A percentile compares a stretch with the other conserved stretches of the same genome.
phyloP scores from a whole-genome alignment of 1,140 invertebrate species.

The Drosophila orosa region DNA sequence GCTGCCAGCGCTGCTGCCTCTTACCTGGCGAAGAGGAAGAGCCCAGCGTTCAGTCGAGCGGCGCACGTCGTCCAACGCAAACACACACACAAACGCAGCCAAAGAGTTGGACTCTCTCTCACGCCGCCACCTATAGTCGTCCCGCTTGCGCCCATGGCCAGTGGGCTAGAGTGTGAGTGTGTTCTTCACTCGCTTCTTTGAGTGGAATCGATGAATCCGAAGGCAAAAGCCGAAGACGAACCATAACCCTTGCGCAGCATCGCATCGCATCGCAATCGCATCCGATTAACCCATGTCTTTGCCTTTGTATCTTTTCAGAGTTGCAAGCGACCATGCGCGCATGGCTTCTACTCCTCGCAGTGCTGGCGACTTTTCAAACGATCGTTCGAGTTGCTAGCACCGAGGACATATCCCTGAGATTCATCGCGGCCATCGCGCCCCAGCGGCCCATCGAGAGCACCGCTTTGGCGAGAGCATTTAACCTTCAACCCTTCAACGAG shows the following conservation, averaged over 20 bases:
- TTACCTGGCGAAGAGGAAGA: constrained; percentile 51
- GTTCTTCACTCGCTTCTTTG: constrained; percentile 14
- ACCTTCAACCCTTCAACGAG: constrained; percentile 65
- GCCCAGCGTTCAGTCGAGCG: constrained; percentile 51
- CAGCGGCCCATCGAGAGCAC: constrained; percentile 24
- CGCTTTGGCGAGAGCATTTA: constrained; percentile 75
- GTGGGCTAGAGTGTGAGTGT: constrained; percentile 55
- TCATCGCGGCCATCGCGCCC: constrained; percentile 78
- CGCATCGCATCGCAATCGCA: constrained; percentile 4
- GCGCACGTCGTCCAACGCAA: constrained; percentile 53
- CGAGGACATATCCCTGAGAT: constrained; percentile 83
- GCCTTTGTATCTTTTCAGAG: constrained; percentile 84
- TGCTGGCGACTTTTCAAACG: constrained; percentile 84
- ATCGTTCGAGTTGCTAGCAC: constrained; percentile 84
- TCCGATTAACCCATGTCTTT: constrained; percentile 67
- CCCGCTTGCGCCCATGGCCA: constrained; percentile 58
- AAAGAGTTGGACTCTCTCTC: constrained; percentile 29
- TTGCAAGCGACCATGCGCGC: constrained; percentile 85
- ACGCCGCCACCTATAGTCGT: constrained; percentile 37
- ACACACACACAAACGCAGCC: constrained; percentile 33
- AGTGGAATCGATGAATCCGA: constrained; percentile 11
- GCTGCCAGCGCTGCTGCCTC: not conserved
- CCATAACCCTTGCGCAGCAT: constrained; percentile 9
- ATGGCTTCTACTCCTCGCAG: constrained; percentile 85
- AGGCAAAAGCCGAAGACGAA: constrained; percentile 1